Evolutionary conservation across 2,888 invertebrate species (phyloP), one percentile per base, ranked within the genome.

Genomic region (Drosophila recens): DNA sequence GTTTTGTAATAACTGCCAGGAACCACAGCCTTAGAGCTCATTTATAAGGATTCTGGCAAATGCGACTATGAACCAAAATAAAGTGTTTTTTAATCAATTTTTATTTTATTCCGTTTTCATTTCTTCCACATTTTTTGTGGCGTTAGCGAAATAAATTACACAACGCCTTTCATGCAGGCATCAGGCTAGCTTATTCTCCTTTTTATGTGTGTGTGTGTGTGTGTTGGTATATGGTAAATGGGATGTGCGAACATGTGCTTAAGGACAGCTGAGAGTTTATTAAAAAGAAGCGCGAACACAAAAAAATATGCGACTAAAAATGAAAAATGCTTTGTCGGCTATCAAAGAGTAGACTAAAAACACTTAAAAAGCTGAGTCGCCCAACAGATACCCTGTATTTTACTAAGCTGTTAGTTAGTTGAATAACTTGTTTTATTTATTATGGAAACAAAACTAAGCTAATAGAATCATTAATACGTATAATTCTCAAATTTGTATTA

Each of bases 71-170:
- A 80, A 70, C 75, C 69, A 53, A 75, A 79, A 75, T 79, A 87
- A 87, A 85, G 82, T 82, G 87, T 69, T 80, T 84, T 87, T 87
- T 84, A 85, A 87, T 84, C 67, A 87, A 84, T 87, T 78, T 75
- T 71, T 49, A 63, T 75, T 62, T 75, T 58, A 48, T 49, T 62
- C 17, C 13, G 33, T n/a, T 43, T 46, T 46, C 27, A 38, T 36
- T 36, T 33, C n/a, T 36, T 43, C 6, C 13, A 11, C 43, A 51
- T 61, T 64, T 61, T 67, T 61, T 51, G 64, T 51, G 46, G 67
- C 49, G 43, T 43, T 64, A 65, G 67, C 67, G 69, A 84, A 75
- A 84, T 83, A 78, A 84, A 83, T 87, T 83, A 80, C 75, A 73
- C 33, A 64, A 56, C 53, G 63, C 63, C 67, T 54, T 71, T 76